Conservation (phyloP, 2,113 vertebrate species). For the Sylvia atricapilla region DNA sequence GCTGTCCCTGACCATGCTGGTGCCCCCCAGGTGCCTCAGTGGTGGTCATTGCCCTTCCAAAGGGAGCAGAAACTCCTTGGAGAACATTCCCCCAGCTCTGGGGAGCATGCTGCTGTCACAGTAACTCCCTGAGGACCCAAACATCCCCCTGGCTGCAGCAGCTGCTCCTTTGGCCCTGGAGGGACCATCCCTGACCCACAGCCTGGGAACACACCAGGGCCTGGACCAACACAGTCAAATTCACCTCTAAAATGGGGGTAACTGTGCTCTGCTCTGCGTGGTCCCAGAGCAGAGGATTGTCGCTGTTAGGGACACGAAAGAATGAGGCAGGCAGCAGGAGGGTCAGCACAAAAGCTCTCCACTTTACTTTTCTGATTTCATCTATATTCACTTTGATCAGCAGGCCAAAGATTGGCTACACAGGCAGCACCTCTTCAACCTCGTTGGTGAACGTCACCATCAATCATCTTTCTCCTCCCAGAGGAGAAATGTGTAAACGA, state of each 20-base stretch:
- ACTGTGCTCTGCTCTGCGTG: neutral
- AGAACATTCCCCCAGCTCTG: neutral
- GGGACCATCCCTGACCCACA: fast-evolving
- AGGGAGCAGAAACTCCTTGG: neutral
- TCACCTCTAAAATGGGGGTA: neutral
- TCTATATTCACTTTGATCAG: too few relatives aligned
- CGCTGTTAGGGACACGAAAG: too few relatives aligned
- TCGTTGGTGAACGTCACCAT: too few relatives aligned
- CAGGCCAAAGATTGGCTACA: too few relatives aligned
- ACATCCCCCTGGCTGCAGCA: neutral
- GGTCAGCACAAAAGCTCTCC: too few relatives aligned
- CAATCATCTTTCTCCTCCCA: too few relatives aligned
- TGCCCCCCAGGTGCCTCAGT: neutral
- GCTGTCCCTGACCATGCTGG: fast-evolving
- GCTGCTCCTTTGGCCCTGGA: neutral
- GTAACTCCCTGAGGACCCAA: neutral
- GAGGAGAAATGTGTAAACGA: too few relatives aligned
- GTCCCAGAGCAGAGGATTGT: neutral
- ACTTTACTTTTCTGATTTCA: too few relatives aligned
- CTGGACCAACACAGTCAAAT: neutral
- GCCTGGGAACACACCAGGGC: neutral
- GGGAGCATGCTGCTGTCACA: neutral
- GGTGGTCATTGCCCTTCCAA: neutral
- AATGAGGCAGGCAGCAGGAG: too few relatives aligned
- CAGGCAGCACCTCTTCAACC: too few relatives aligned